Evolutionary conservation across 2,888 invertebrate genomes (phyloP).

Genomic region (Habroteleia sp.): DNA sequence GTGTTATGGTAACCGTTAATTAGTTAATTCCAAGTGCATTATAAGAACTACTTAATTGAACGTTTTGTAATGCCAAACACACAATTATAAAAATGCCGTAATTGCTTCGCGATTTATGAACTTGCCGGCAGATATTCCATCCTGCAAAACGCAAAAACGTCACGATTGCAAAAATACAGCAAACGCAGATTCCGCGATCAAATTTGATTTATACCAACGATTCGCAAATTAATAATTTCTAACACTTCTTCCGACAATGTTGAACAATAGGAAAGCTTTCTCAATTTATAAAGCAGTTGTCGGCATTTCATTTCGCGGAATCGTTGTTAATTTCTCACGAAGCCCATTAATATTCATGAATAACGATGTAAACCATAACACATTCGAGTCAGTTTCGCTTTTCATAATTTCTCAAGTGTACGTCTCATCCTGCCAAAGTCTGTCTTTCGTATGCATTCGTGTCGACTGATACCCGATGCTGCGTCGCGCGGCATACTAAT

Average conservation of each 20-base stretch:
- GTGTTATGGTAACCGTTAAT: too few relatives aligned
- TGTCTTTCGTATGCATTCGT: slow-evolving; percentile 70
- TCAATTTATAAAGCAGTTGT: slow-evolving; percentile 1
- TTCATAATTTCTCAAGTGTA: slow-evolving; percentile 56
- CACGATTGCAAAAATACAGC: too few relatives aligned
- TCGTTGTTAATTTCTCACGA: slow-evolving; percentile 23
- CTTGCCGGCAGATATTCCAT: too few relatives aligned
- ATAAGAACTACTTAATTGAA: too few relatives aligned
- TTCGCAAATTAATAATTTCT: background rate
- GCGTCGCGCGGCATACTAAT: slow-evolving; percentile 71
- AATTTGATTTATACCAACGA: too few relatives aligned
- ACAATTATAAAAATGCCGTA: too few relatives aligned
- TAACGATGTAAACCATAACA: slow-evolving; percentile 44
- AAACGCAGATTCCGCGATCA: too few relatives aligned
- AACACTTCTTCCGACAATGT: background rate
- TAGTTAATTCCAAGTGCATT: too few relatives aligned
- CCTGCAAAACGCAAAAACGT: too few relatives aligned
- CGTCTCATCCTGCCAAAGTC: slow-evolving; percentile 40
- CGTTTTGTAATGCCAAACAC: too few relatives aligned
- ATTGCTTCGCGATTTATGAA: too few relatives aligned
- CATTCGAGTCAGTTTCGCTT: slow-evolving; percentile 56
- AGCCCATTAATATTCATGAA: slow-evolving; percentile 40
- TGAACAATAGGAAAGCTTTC: slow-evolving; percentile 6
- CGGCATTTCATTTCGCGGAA: slow-evolving; percentile 6
- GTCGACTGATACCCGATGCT: slow-evolving; percentile 71